Base-by-base conservation (phyloP, 2,113 vertebrate species). In the Cisticola juncidis region DNA sequence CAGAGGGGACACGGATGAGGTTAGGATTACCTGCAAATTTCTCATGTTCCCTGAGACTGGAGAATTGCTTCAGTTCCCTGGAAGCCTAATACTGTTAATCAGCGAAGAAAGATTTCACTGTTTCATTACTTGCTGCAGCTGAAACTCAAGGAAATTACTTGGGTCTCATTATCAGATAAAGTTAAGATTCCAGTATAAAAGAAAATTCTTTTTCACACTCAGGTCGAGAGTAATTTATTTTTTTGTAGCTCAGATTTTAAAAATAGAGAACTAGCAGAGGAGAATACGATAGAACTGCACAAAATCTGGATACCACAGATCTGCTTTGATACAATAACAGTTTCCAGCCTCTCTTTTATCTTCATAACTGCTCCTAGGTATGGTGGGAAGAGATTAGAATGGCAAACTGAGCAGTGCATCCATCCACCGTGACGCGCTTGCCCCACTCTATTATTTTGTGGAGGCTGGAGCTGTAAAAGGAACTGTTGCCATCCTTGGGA, bases 141-240 rank as follows among this genome's bases (percentile, higher is more conserved):
- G 96, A 96, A 96, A 92, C 82, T 93, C 94, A 93, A 92, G 88
- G 80, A 96, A 96, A 94, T 96, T 92, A 92, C 94, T 88, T 90
- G 80, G 36, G 79, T 81, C 86, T 96, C 68, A 78, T 96, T 90
- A 97, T 96, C 93, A 93, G 95, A 96, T 96, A 96, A 95, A 92
- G 94, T 78, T 96, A 92, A 92, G 92, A 93, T 92, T 81, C 57
- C 53, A 72, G 53, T 79, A 94, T 74, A 91, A 96, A 93, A 94
- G 88, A 94, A 84, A 95, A 93, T 81, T 92, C 72, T 81, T 95
- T 95, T 96, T 69, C 86, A 90, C 57, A 28, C 86, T 79, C n/a
- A 31, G 86, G 88, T 95, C 0, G 14, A 92, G 82, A 94, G 92
- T 57, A 94, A 96, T 96, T 95, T 96, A 86, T 94, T 95, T 97